A percentile compares a stretch with the other conserved stretches of the same genome.
These are phyloP conservation scores for Oikopleura dioica DNA, from an alignment of 23 tunicate genomes.

Conservation along the genomic window DNA sequence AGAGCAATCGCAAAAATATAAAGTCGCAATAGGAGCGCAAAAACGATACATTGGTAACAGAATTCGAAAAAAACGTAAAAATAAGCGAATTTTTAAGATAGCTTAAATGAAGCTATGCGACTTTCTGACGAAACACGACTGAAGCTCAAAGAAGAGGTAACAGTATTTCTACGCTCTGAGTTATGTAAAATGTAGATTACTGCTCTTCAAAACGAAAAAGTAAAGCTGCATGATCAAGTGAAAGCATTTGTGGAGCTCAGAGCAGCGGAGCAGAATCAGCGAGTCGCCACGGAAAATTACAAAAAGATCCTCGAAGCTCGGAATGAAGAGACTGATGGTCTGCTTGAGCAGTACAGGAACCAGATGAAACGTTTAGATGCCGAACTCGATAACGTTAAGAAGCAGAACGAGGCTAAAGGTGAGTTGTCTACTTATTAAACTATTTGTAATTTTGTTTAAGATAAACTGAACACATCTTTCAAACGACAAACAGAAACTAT, in stretches of 20 bases:
- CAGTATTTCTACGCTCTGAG: background rate
- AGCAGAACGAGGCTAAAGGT: background rate
- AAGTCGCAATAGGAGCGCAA: background rate
- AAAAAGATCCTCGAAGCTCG: background rate
- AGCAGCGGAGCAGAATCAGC: too few species aligned
- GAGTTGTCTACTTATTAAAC: too few species aligned
- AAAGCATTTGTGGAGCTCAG: too few species aligned
- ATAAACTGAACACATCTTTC: background rate
- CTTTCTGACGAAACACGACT: background rate
- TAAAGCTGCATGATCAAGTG: too few species aligned
- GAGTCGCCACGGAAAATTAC: too few species aligned
- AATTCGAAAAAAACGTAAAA: too few species aligned
- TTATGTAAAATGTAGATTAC: background rate
- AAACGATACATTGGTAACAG: slow-evolving; percentile 12
- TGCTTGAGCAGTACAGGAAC: background rate
- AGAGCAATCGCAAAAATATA: background rate
- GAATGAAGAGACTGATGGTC: background rate
- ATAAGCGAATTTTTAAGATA: too few species aligned
- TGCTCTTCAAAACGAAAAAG: too few species aligned
- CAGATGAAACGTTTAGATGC: background rate
- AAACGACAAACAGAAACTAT: background rate
- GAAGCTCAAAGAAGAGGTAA: slow-evolving; percentile 13
- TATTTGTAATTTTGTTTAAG: too few species aligned
- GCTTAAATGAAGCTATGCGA: background rate
- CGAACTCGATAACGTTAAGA: background rate